phyloP scores from a whole-genome alignment of 2,797 vertebrate species.

The Phaenicophaeus curvirostris region DNA sequence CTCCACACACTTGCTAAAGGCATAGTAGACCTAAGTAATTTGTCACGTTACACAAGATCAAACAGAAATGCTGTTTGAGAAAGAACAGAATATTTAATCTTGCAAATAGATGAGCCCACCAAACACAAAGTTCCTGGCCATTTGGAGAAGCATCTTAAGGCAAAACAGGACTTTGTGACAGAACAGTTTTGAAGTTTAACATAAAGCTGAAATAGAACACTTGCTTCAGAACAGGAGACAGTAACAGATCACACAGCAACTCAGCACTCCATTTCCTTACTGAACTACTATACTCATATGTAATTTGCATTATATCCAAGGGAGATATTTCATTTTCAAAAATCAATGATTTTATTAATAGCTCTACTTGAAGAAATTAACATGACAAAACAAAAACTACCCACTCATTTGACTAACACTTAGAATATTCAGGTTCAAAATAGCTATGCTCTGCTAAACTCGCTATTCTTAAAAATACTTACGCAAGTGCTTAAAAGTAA shows the following conservation, averaged over 20 bases:
- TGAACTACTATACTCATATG: neutral
- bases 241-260: neutral
- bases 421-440: neutral
- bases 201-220: neutral
- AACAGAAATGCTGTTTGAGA: neutral
- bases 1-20: neutral
- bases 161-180: neutral
- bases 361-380: neutral
- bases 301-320: neutral
- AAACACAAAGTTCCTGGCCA: neutral
- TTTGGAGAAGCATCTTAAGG: neutral
- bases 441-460: neutral
- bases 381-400: neutral
- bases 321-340: neutral
- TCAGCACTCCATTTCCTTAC: neutral
- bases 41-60: neutral
- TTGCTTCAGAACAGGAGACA: neutral
- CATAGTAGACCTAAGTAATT: neutral
- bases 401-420: neutral
- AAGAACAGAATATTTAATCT: neutral
- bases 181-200: neutral
- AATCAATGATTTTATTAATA: conserved; percentile 22
- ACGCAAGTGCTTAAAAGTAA: neutral
- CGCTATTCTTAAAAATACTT: neutral
- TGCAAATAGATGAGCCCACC: neutral